A percentile compares a stretch with the other conserved stretches of the same genome.
These are phyloP conservation scores for Epinephelus fuscoguttatus DNA, from an alignment of 2,113 vertebrate genomes.

Conservation along the genomic window DNA sequence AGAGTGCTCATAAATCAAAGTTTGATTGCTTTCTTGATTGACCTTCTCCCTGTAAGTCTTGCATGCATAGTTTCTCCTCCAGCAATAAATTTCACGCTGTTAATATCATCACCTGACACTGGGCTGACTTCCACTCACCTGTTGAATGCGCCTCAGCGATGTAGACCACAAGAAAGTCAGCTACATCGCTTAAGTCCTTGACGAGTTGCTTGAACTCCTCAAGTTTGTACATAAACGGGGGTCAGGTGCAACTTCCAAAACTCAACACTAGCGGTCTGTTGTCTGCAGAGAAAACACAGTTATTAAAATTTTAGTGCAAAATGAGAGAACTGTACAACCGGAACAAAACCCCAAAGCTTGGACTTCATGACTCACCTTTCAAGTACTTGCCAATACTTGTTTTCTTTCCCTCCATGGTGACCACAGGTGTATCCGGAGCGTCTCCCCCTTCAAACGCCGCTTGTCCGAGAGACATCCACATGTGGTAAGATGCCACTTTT, in stretches of 20 bases:
- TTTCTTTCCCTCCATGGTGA: slow-evolving; percentile 75
- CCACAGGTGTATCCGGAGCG: slow-evolving; percentile 88
- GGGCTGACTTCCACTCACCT: slow-evolving; percentile 78
- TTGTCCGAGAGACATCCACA: slow-evolving; percentile 88
- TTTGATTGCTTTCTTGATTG: not conserved
- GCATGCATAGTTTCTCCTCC: no score
- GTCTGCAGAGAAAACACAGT: slow-evolving; percentile 69
- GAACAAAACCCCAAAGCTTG: not conserved
- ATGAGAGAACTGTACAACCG: not conserved
- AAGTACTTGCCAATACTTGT: slow-evolving; percentile 83
- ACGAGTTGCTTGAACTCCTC: slow-evolving; percentile 92
- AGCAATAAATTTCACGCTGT: not conserved
- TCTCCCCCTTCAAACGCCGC: slow-evolving; percentile 80
- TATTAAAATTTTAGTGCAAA: no score
- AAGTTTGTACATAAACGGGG: slow-evolving; percentile 93
- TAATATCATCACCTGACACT: not conserved
- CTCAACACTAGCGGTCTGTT: slow-evolving; percentile 90
- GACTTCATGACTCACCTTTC: slow-evolving; percentile 80
- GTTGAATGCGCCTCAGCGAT: slow-evolving; percentile 93
- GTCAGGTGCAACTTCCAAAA: slow-evolving; percentile 97
- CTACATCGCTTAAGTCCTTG: slow-evolving; percentile 87
- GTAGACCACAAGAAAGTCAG: slow-evolving; percentile 94
- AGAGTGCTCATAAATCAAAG: not conserved
- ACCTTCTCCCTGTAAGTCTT: not conserved
- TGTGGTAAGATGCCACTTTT: slow-evolving; percentile 78